Evolutionary conservation across 2,888 invertebrate genomes (phyloP), one percentile per base, ranked within the genome.

Genomic region (Didymodactylos carnosus): DNA sequence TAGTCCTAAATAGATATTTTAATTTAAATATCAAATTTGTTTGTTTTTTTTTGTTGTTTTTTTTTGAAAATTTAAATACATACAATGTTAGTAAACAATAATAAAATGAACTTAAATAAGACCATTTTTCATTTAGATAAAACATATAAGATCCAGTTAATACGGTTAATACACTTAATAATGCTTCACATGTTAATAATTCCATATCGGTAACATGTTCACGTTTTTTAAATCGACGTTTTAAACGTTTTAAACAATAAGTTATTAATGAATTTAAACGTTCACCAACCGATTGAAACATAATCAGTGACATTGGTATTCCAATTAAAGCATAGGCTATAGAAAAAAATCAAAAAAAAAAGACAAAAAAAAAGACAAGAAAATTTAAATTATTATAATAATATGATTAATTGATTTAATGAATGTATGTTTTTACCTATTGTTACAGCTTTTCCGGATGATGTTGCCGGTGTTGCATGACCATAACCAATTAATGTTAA

Each of bases 251-350:
- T 77, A 98, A 91, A 23, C 95, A 89, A 14, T 93, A 93, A 0
- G 94, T 95, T 0, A 95, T 94, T 79, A 97, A 92, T 82, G 94
- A 95, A 84, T 98, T 98, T 75, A 98, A 86, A 77, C 98, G 88
- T 84, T 98, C 97, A 79, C 97, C 97, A 77, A 98, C 97, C 80
- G 93, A 93, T 84, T 98, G 97, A 86, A 98, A 98, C 95, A 98
- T 97, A 43, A 99, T 91, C 76, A 97, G 87, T 1, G 94, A 94
- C 29, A 97, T 84, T 0, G 95, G 95, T 77, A 97, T 97, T 8
- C 95, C 95, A 76, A 94, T 91, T 81, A 95, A 79, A 6, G 86
- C 85, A 78, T 86, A 86, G 75, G 83, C 81, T 93, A 98, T 98
- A 79, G 97, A 98, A 87, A 98, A 98, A n/a, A n/a, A n/a, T n/a